Evolutionary conservation across 1,140 invertebrate genomes (phyloP).

Genomic region (Drosophila sp.): DNA sequence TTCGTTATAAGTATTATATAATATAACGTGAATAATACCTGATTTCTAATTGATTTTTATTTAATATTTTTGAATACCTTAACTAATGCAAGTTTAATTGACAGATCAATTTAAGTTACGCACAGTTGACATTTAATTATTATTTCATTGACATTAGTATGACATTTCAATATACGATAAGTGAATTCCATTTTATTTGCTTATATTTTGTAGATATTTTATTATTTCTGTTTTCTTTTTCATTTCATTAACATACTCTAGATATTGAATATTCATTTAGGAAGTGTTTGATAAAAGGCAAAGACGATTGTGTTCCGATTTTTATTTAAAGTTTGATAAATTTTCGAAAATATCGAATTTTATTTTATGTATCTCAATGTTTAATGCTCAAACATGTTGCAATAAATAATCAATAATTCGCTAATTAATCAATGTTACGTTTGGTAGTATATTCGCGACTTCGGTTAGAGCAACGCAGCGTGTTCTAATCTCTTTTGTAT

Average conservation of each 20-base stretch:
- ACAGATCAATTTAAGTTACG: not conserved
- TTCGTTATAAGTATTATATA: too few relatives aligned
- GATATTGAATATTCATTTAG: not conserved
- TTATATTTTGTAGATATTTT: too few relatives aligned
- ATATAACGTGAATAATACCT: too few relatives aligned
- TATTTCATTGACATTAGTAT: not conserved
- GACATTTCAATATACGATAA: not conserved
- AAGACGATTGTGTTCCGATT: not conserved
- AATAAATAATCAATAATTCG: too few relatives aligned
- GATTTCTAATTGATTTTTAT: too few relatives aligned
- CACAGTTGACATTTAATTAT: not conserved
- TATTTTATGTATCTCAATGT: too few relatives aligned
- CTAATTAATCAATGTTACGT: too few relatives aligned
- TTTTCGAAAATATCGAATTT: too few relatives aligned
- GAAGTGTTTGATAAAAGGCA: not conserved
- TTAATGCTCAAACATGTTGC: too few relatives aligned
- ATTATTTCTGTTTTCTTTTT: not conserved
- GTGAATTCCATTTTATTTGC: too few relatives aligned
- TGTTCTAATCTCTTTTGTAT: not conserved
- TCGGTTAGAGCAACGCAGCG: conserved; percentile 23
- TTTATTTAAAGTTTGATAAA: too few relatives aligned
- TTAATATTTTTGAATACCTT: too few relatives aligned
- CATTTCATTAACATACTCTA: not conserved
- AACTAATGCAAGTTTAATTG: not conserved
- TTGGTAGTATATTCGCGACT: not conserved